Conservation (phyloP, 1,140 invertebrate genomes). For the Pinna nobilis region DNA sequence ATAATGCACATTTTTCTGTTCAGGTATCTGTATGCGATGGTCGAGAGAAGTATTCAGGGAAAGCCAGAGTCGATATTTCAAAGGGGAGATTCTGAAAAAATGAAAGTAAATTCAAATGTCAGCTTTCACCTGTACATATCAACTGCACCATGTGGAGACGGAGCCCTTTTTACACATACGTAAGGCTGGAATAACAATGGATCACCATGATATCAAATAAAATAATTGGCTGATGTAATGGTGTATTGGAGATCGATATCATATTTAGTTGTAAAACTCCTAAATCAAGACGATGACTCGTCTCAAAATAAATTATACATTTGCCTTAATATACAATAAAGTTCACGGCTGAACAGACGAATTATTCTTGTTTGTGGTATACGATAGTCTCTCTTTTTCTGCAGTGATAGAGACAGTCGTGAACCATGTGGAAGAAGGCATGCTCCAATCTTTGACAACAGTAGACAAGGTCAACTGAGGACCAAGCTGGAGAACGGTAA, state of each 20-base stretch:
- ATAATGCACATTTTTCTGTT: neutral
- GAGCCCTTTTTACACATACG: slow-evolving; percentile 87
- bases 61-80: slow-evolving; percentile 27
- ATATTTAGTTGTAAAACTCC: neutral
- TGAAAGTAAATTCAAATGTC: slow-evolving; percentile 78
- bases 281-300: neutral
- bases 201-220: neutral
- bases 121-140: slow-evolving; percentile 92
- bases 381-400: no score
- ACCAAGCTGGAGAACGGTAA: slow-evolving; percentile 88
- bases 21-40: slow-evolving; percentile 61
- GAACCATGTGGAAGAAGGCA: slow-evolving; percentile 24
- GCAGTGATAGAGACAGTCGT: no score
- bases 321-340: no score
- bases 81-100: slow-evolving; percentile 3
- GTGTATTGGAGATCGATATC: neutral
- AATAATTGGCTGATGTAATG: neutral
- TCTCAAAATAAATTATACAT: neutral
- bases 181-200: no score
- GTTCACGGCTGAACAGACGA: no score
- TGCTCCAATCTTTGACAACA: slow-evolving; percentile 51
- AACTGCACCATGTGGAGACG: slow-evolving; percentile 95
- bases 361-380: no score
- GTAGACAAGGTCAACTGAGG: slow-evolving; percentile 88
- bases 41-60: slow-evolving; percentile 19